Evolutionary conservation across 2,797 vertebrate genomes (phyloP).

Genomic region (Sarcoramphus papa): DNA sequence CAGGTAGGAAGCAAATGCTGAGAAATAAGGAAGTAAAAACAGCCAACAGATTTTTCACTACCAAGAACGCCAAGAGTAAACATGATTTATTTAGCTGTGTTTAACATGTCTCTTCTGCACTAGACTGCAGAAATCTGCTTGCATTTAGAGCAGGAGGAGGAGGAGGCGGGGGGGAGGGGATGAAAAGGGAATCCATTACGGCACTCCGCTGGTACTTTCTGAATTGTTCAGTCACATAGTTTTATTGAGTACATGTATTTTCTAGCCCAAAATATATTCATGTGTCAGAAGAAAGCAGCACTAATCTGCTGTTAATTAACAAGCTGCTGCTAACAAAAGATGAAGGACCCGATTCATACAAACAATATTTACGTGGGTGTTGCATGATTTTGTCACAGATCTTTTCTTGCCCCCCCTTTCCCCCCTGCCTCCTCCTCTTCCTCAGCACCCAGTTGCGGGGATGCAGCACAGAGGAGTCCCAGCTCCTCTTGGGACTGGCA

Average conservation of each 20-base stretch:
- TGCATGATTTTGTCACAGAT: conserved; percentile 23
- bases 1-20: conserved; percentile 85
- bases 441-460: background rate
- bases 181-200: conserved; percentile 35
- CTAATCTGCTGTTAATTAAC: conserved; percentile 76
- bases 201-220: conserved; percentile 39
- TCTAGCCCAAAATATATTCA: conserved; percentile 65
- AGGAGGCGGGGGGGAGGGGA: conserved; percentile 15
- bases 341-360: conserved; percentile 64
- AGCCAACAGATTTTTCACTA: conserved; percentile 79
- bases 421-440: background rate
- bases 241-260: conserved; percentile 64
- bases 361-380: conserved; percentile 66
- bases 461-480: background rate
- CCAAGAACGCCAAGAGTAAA: conserved; percentile 79
- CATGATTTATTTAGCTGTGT: conserved; percentile 81
- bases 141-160: conserved; percentile 61
- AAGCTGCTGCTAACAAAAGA: conserved; percentile 74
- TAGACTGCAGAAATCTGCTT: conserved; percentile 66
- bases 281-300: conserved; percentile 67
- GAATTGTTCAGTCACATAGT: conserved; percentile 52
- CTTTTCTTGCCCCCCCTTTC: background rate
- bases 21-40: conserved; percentile 83
- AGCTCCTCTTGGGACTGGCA: background rate
- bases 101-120: conserved; percentile 70